A percentile compares a stretch with the other conserved stretches of the same genome.
Evolutionary conservation across 2,888 invertebrate species (phyloP).

Genomic region (Polydrusus tereticollis): DNA sequence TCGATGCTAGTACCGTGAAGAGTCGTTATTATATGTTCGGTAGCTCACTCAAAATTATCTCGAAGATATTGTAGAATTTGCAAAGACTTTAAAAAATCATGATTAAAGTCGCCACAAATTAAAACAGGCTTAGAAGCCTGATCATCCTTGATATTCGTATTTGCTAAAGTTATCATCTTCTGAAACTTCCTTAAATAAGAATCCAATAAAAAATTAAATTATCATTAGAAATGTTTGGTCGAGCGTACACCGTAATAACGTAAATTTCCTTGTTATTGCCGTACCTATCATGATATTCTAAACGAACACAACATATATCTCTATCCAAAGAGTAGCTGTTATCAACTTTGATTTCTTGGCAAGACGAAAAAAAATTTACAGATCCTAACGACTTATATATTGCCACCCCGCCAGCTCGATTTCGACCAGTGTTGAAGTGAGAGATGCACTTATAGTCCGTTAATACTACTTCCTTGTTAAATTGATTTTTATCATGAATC

Average conservation of each 20-base stretch:
- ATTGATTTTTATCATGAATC: no score
- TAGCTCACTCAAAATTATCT: not conserved
- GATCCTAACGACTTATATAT: constrained; percentile 15
- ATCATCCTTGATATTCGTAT: no score
- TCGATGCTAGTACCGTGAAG: not conserved
- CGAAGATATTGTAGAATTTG: not conserved
- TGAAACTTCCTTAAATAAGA: no score
- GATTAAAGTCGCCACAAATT: constrained; percentile 17
- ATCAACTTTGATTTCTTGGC: no score
- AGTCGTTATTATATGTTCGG: constrained; percentile 1
- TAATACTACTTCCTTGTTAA: not conserved
- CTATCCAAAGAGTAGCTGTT: not conserved
- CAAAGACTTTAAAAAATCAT: not conserved
- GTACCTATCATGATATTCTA: not conserved
- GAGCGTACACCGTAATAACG: no score
- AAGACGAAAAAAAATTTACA: not conserved
- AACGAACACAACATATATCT: constrained; percentile 10
- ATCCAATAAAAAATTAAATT: no score
- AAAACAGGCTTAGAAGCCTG: no score
- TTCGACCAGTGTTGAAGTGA: not conserved
- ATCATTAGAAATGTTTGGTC: no score
- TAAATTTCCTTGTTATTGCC: no score
- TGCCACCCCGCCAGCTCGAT: constrained; percentile 13
- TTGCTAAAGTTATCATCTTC: no score
- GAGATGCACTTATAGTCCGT: not conserved